A percentile compares a stretch with the other conserved stretches of the same genome.
Evolutionary conservation across 2,797 vertebrate species (phyloP).

Genomic region (Spinibarbus caldwelli): DNA sequence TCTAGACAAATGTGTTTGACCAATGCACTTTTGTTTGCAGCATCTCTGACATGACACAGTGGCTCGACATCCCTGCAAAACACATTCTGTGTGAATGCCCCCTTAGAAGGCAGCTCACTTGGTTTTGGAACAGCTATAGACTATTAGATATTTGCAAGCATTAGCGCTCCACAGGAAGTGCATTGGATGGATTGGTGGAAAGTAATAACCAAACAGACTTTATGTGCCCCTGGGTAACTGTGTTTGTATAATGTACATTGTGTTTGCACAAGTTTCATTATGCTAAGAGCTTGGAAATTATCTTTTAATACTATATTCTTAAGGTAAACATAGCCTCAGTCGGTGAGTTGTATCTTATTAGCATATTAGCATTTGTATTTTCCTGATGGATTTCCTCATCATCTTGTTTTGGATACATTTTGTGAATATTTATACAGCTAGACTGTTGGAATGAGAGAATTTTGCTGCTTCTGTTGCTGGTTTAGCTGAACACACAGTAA

Average conservation of each 20-base stretch:
- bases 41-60: not conserved
- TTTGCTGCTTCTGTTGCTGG: slow-evolving; percentile 21
- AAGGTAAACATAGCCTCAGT: slow-evolving; percentile 9
- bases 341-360: not conserved
- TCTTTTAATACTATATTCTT: slow-evolving; percentile 6
- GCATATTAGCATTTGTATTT: not conserved
- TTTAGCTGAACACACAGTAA: slow-evolving; percentile 30
- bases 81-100: not conserved
- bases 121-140: not conserved
- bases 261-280: not conserved
- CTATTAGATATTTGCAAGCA: not conserved
- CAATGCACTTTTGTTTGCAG: not conserved
- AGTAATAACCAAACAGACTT: slow-evolving; percentile 24
- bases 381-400: not conserved
- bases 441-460: not conserved
- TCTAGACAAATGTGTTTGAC: not conserved
- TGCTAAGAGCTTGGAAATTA: not conserved
- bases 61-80: not conserved
- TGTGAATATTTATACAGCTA: not conserved
- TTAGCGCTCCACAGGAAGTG: not conserved
- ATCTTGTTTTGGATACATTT: not conserved
- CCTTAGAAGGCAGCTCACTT: not conserved
- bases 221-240: not conserved
- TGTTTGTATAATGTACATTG: not conserved
- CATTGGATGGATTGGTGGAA: not conserved